phyloP scores from a whole-genome alignment of 1,140 invertebrate genomes.

The Thaumetopoea pityocampa region DNA sequence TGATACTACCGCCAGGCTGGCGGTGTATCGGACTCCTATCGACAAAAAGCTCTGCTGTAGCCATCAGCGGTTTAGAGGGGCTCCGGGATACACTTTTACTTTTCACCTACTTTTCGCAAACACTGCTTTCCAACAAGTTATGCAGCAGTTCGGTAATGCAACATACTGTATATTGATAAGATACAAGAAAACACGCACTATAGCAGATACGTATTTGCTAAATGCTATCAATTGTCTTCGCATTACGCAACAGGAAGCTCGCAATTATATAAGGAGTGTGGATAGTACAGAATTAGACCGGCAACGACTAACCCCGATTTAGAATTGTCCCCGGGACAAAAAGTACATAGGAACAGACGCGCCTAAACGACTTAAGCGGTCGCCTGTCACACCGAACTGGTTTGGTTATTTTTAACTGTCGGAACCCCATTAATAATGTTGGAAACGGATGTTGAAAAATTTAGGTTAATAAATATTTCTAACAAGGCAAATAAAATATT shows the following conservation, averaged over 20 bases:
- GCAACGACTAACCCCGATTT: conserved; percentile 45
- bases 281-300: conserved; percentile 44
- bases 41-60: no score
- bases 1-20: no score
- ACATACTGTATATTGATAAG: conserved; percentile 6
- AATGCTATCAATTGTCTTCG: conserved; percentile 25
- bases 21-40: no score
- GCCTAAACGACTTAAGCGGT: conserved; percentile 26
- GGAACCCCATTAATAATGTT: no score
- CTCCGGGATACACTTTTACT: no score
- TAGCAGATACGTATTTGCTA: conserved; percentile 5
- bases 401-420: background rate
- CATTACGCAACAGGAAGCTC: conserved; percentile 37
- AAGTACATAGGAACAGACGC: conserved; percentile 42
- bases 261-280: conserved; percentile 25
- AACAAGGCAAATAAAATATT: no score
- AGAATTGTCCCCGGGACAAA: conserved; percentile 54
- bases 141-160: background rate
- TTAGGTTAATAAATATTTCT: no score
- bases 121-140: conserved; percentile 18
- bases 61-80: no score
- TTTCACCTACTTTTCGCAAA: no score
- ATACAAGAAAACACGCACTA: conserved; percentile 2
- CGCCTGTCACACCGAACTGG: conserved; percentile 31
- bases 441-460: no score